Percentiles rank a stretch among this genome's conserved stretches.
Evolutionary conservation across 2,888 invertebrate genomes (phyloP).

Genomic region (Drymonia ruficornis): DNA sequence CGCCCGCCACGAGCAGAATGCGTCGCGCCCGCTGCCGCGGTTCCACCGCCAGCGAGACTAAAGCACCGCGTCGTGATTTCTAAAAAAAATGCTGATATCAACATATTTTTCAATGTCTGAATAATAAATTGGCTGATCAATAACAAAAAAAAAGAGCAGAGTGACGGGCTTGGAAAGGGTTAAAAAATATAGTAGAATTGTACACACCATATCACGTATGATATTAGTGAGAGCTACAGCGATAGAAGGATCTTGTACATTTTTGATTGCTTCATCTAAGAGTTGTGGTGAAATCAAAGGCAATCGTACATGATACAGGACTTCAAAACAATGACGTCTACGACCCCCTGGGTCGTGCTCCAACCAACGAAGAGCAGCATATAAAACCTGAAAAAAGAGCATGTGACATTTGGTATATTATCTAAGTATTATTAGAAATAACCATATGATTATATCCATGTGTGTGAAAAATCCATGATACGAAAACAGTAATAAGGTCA

Average conservation of each 20-base stretch:
- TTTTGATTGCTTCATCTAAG: slow-evolving; percentile 90
- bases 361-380: slow-evolving; percentile 95
- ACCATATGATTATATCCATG: too few relatives aligned
- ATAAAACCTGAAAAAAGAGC: slow-evolving; percentile 86
- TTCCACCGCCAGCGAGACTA: slow-evolving; percentile 90
- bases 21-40: slow-evolving; percentile 95
- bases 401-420: neutral
- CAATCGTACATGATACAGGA: slow-evolving; percentile 92
- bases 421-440: too few relatives aligned
- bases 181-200: neutral
- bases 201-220: slow-evolving; percentile 88
- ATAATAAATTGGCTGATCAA: too few relatives aligned
- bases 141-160: too few relatives aligned
- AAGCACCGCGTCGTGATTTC: slow-evolving; percentile 89
- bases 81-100: slow-evolving; percentile 29
- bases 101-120: too few relatives aligned
- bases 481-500: too few relatives aligned
- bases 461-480: too few relatives aligned
- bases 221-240: slow-evolving; percentile 92
- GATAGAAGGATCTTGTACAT: slow-evolving; percentile 92
- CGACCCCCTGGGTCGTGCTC: slow-evolving; percentile 91
- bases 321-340: slow-evolving; percentile 93
- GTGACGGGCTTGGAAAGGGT: too few relatives aligned
- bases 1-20: slow-evolving; percentile 94
- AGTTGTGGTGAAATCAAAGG: slow-evolving; percentile 92